Evolutionary conservation across 2,888 invertebrate species (phyloP).

Genomic region (Brenthis hecate): DNA sequence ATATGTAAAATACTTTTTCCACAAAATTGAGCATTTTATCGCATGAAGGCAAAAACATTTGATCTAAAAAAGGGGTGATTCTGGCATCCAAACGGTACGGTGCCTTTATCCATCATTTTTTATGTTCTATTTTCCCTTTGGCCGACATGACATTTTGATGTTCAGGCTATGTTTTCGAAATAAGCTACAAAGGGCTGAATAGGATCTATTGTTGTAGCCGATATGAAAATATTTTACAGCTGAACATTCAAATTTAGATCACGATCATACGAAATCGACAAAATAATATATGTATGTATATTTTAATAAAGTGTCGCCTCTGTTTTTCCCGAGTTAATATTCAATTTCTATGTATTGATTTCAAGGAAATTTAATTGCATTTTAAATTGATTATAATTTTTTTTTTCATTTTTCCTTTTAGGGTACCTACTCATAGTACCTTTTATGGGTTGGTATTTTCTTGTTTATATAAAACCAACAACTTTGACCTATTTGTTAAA

Average conservation of each 20-base stretch:
- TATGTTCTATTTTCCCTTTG: constrained; percentile 21
- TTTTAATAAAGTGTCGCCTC: neutral
- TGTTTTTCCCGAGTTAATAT: too few species aligned
- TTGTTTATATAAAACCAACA: too few species aligned
- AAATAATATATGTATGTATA: neutral
- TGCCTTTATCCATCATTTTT: constrained; percentile 9
- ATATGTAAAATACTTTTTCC: neutral
- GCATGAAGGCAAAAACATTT: constrained; percentile 10
- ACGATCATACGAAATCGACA: neutral
- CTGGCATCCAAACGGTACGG: constrained; percentile 12
- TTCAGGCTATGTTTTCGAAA: constrained; percentile 15
- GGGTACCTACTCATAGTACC: too few species aligned
- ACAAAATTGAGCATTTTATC: constrained; percentile 7
- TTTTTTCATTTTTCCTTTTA: too few species aligned
- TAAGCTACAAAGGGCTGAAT: constrained; percentile 16
- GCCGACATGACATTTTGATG: constrained; percentile 16
- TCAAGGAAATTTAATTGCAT: too few species aligned
- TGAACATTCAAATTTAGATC: neutral
- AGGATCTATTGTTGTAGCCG: constrained; percentile 12
- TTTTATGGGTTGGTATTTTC: too few species aligned
- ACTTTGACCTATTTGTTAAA: too few species aligned
- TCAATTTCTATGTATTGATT: too few species aligned
- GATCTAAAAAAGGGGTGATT: constrained; percentile 9
- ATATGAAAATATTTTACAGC: constrained; percentile 5
- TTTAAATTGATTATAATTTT: too few species aligned